Evolutionary conservation across 2,888 invertebrate species (phyloP), one percentile per base, ranked within the genome.

Genomic region (Trichogramma dendrolimi): DNA sequence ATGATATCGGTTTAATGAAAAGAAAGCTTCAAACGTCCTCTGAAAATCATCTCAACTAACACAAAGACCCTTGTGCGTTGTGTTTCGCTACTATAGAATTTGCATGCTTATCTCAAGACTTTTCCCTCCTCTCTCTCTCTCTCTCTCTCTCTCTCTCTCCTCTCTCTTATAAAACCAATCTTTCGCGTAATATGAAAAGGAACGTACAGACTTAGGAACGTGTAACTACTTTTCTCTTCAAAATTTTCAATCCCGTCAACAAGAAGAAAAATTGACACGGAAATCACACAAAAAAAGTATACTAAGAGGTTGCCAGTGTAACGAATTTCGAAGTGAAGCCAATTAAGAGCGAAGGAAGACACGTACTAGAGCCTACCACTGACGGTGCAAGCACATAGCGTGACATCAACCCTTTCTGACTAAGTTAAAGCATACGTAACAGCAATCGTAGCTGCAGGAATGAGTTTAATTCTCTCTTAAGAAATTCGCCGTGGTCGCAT

Each of bases 391-490:
- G 2, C 27, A 27, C 27, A 27, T 27, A 27, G 27, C 27, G 27
- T 27, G 27, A 27, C 27, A 27, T 27, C 27, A 27, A 27, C 27
- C 27, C 27, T 27, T 27, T 27, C 27, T 27, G 27, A 27, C 27
- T 27, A 27, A 27, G 27, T 27, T 27, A 27, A 27, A 27, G 27
- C 27, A 27, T 27, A 27, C 27, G 27, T 27, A 27, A 27, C 27
- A 27, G 27, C 27, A 27, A 27, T 27, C 66, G 67, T 68, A 70
- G 71, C 69, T 69, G 60, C 67, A 67, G 73, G 74, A 73, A 75
- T 75, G 75, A 76, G 77, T 79, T 78, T 79, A 79, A 79, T 79
- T 79, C 75, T 73, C 74, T 69, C 71, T 77, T 77, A 79, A 79
- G 79, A 79, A 79, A 78, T 77, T 75, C 73, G 71, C 67, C 68